phyloP scores from a whole-genome alignment of 2,888 invertebrate genomes.

The Lasioglossum vierecki region DNA sequence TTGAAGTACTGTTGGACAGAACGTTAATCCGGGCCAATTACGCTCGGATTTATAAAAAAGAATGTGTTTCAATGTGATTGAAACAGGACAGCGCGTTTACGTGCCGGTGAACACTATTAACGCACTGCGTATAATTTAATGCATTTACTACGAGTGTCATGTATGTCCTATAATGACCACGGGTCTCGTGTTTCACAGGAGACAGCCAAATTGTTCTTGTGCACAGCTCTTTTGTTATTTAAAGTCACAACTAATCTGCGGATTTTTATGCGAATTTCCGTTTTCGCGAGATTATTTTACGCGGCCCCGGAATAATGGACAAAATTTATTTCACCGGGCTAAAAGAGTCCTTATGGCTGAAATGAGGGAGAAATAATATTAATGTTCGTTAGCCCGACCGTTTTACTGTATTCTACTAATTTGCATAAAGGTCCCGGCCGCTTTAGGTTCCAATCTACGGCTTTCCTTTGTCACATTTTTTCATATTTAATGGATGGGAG shows the following conservation, averaged over 20 bases:
- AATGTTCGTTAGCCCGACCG: not conserved
- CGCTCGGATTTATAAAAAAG: not conserved
- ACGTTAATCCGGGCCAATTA: not conserved
- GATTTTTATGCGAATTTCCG: conserved; percentile 6
- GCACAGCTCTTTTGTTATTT: not conserved
- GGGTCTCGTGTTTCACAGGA: not conserved
- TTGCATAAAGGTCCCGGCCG: not conserved
- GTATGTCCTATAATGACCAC: not conserved
- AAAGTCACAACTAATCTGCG: not conserved
- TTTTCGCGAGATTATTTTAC: not conserved
- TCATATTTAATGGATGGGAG: not conserved
- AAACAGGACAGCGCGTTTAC: not conserved
- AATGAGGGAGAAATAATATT: not conserved
- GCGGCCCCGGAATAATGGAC: not conserved
- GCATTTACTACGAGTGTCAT: not conserved
- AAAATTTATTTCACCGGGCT: not conserved
- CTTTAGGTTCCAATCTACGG: not conserved
- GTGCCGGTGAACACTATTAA: not conserved
- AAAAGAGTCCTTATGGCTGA: not conserved
- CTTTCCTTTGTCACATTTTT: not conserved
- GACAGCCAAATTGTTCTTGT: not conserved
- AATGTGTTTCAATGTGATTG: not conserved
- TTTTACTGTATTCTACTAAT: not conserved
- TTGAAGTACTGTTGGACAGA: not conserved
- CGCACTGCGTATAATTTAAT: not conserved